These are phyloP conservation scores for Monarcha castaneiventris DNA, from an alignment of 2,113 vertebrate genomes.

Conservation along the genomic window DNA sequence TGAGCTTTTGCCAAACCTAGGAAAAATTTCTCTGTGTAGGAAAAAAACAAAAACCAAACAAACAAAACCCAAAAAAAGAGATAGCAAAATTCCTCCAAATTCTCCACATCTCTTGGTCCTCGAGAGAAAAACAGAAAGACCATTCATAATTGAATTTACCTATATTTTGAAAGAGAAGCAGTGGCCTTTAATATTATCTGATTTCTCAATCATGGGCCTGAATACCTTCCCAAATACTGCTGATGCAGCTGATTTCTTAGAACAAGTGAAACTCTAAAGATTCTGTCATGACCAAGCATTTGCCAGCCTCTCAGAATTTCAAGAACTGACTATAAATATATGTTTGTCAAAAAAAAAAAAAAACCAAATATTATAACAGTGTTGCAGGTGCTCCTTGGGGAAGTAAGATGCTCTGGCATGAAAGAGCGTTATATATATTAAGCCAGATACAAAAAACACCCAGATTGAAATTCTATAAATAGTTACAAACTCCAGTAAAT, in stretches of 20 bases:
- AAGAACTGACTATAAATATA: neutral
- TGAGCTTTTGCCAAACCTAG: neutral
- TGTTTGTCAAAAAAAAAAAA: neutral
- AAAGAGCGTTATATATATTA: neutral
- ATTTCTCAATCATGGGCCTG: neutral
- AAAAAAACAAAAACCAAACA: neutral
- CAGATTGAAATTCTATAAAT: neutral
- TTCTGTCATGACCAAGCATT: neutral
- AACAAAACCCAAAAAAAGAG: neutral
- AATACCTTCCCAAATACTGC: neutral
- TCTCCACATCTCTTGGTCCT: neutral
- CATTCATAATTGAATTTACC: neutral
- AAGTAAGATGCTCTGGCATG: neutral
- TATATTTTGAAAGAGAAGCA: neutral
- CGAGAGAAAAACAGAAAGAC: neutral
- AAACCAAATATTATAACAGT: neutral
- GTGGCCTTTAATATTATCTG: neutral
- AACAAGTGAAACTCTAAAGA: neutral
- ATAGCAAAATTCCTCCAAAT: neutral
- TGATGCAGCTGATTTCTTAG: neutral
- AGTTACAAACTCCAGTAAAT: neutral
- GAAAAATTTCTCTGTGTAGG: neutral
- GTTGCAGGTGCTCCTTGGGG: neutral
- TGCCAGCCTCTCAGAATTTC: neutral
- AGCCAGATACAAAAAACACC: rapidly evolving